A percentile compares a stretch with the other conserved stretches of the same genome.
Evolutionary conservation across 2,113 vertebrate genomes (phyloP).

Genomic region (Tachysurus fulvidraco): DNA sequence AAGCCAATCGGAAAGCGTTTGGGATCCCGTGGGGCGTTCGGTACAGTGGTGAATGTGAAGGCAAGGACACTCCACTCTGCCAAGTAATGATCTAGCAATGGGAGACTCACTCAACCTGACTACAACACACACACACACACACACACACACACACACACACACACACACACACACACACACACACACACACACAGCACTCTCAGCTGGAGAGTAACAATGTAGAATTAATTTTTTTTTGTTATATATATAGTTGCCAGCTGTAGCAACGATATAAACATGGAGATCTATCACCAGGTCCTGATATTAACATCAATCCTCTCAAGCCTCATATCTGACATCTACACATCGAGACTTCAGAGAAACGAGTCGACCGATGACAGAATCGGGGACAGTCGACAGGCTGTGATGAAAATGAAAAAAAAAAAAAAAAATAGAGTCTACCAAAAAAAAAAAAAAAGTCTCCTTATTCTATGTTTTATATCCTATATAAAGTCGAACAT

Average conservation of each 20-base stretch:
- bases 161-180: background rate
- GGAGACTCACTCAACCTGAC: slow-evolving; percentile 39
- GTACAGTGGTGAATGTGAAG: slow-evolving; percentile 50
- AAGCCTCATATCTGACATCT: background rate
- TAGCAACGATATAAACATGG: background rate
- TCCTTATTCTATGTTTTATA: background rate
- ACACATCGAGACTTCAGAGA: too few species aligned
- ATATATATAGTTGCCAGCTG: background rate
- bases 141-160: slow-evolving; percentile 17
- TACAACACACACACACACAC: slow-evolving; percentile 37
- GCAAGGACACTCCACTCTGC: slow-evolving; percentile 52
- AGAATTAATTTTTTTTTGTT: background rate
- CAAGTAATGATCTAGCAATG: slow-evolving; percentile 42
- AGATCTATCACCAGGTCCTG: background rate
- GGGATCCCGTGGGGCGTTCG: slow-evolving; percentile 37
- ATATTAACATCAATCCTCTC: background rate
- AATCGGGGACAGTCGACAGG: background rate
- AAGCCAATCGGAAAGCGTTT: slow-evolving; percentile 50
- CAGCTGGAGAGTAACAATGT: background rate
- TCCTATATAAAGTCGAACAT: background rate
- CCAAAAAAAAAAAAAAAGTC: background rate
- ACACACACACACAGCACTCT: background rate
- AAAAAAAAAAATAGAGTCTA: background rate
- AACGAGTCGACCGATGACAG: background rate
- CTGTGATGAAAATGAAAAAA: background rate